Conservation (phyloP, 2,888 invertebrate genomes). For the Graphium colonna region DNA sequence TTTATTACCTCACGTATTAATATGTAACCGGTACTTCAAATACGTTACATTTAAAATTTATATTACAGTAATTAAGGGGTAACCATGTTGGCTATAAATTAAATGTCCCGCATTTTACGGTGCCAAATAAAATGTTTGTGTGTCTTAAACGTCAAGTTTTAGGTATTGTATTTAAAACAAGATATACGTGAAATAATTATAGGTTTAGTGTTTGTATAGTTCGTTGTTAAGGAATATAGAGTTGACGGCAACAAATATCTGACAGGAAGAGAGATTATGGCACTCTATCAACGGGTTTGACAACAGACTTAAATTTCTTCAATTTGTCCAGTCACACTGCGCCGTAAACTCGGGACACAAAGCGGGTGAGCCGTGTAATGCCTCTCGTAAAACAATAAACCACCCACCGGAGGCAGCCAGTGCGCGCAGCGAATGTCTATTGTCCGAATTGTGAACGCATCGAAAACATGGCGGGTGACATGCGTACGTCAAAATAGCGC, state of each 20-base stretch:
- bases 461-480: conserved; percentile 35
- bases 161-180: neutral
- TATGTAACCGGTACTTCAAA: neutral
- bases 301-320: conserved; percentile 56
- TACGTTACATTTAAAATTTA: neutral
- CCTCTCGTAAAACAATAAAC: conserved; percentile 69
- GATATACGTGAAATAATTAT: neutral
- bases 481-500: conserved; percentile 39
- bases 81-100: no score
- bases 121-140: no score
- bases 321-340: conserved; percentile 59
- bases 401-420: conserved; percentile 48
- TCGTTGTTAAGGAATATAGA: conserved; percentile 3
- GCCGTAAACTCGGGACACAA: conserved; percentile 44
- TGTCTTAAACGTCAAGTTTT: no score
- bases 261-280: conserved; percentile 64
- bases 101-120: no score
- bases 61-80: neutral
- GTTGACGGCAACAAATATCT: conserved; percentile 41
- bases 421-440: conserved; percentile 35
- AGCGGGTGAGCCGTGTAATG: conserved; percentile 52
- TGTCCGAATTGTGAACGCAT: conserved; percentile 35
- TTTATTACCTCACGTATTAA: neutral
- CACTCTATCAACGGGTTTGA: conserved; percentile 59
- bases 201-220: neutral